Base-by-base conservation (phyloP, 2,113 vertebrate genomes). In the Ceyx margarethae region DNA sequence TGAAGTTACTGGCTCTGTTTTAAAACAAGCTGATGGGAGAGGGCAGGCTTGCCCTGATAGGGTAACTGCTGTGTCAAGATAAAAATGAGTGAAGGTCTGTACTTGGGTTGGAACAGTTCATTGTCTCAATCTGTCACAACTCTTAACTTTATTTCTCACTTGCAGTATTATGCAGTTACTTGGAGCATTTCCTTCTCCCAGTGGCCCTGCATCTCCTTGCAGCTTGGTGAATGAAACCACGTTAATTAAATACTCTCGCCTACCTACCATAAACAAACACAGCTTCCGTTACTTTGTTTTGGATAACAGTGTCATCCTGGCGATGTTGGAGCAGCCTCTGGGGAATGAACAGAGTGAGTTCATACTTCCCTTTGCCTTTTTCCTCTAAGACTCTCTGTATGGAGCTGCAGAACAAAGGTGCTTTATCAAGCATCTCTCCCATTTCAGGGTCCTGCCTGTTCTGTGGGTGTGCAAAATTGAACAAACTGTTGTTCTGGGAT, bases 211-310 rank as follows among this genome's bases (percentile, higher is more conserved):
- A 21, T 99, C 99, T 93, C 98, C 98, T 78, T 99, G 99, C 97
- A 99, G 99, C 97, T 96, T 99, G 79, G 98, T 99, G 92, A 99
- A 99, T 84, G 99, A 99, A 97, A 98, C 98, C 89, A 99, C 98
- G 0, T 95, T 99, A 84, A 99, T 99, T 92, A 98, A 98, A 83
- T 99, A 98, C 31, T 99, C 98, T 87, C 97, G 99, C 58, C 97
- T 99, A n/a, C 98, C 98, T 71, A 97, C 98, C 78, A 97, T 99
- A 82, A 98, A 98, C 95, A 98, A 97, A 74, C 98, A 98, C 93
- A 99, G 99, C 90, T 99, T 99, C 97, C 98, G 99, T 40, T 99
- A 99, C 97, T 99, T 99, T 42, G 98, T 99, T 74, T 87, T 99
- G 97, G 99, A 99, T 93, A 99, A 99, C 90, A 99, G 98, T 4